Percentiles rank a stretch among this genome's conserved stretches.
These are phyloP conservation scores for Drepana falcataria DNA, from an alignment of 2,888 invertebrate genomes.

Conservation along the genomic window DNA sequence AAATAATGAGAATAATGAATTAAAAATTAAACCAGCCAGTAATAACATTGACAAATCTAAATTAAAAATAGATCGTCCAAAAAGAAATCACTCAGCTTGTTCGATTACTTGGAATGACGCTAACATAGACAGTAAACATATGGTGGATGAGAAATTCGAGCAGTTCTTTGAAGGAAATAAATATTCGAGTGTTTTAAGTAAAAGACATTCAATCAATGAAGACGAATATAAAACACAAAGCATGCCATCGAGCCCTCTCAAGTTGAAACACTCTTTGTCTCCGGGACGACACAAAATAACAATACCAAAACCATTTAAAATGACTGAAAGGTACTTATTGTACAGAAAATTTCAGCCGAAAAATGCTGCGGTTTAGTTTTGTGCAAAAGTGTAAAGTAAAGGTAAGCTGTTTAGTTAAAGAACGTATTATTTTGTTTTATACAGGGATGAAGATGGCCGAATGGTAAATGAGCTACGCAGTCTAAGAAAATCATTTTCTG, in stretches of 20 bases:
- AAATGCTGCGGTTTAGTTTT: too few species aligned
- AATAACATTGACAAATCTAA: conserved; percentile 40
- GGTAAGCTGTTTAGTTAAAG: too few species aligned
- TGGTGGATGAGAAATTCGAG: conserved; percentile 60
- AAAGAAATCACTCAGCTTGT: conserved; percentile 65
- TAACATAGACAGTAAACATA: conserved; percentile 48
- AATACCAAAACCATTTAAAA: conserved; percentile 83
- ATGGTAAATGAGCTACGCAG: conserved; percentile 71
- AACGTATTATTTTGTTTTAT: conserved; percentile 15
- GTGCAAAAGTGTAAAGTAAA: too few species aligned
- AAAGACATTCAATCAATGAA: conserved; percentile 30
- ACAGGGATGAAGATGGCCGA: conserved; percentile 82
- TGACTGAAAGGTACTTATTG: conserved; percentile 80
- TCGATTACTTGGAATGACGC: conserved; percentile 72
- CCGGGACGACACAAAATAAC: conserved; percentile 66
- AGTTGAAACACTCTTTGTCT: conserved; percentile 48
- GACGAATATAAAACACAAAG: conserved; percentile 72
- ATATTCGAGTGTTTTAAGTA: conserved; percentile 22
- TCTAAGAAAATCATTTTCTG: conserved; percentile 68
- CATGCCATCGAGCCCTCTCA: conserved; percentile 78
- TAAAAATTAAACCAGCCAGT: conserved; percentile 34
- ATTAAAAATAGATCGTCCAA: conserved; percentile 37
- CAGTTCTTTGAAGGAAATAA: conserved; percentile 53
- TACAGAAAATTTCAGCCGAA: too few species aligned
- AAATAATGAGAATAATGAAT: conserved; percentile 22